phyloP scores from a whole-genome alignment of 2,888 invertebrate genomes.

The Elaeidobius kamerunicus region DNA sequence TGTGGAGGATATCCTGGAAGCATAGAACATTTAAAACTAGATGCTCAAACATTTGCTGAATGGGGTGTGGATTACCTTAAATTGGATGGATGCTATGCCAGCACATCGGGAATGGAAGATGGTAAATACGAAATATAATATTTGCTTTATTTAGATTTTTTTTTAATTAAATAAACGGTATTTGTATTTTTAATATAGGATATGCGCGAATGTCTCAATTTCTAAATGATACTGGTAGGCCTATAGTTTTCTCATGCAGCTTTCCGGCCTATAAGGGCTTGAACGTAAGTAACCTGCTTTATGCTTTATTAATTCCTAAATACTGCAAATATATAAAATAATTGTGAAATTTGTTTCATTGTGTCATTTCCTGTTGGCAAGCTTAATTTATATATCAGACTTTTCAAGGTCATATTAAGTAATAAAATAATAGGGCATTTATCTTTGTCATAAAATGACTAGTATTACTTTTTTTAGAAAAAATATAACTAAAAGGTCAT shows the following conservation, averaged over 20 bases:
- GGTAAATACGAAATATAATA: too few relatives aligned
- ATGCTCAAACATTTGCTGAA: constrained; percentile 70
- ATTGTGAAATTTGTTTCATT: too few relatives aligned
- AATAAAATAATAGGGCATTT: too few relatives aligned
- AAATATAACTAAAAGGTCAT: too few relatives aligned
- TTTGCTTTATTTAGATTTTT: too few relatives aligned
- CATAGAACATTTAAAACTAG: constrained; percentile 59
- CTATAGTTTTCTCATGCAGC: constrained; percentile 74
- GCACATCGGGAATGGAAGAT: constrained; percentile 54
- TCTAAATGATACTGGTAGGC: constrained; percentile 69
- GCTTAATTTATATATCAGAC: too few relatives aligned
- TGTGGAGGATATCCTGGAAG: constrained; percentile 78
- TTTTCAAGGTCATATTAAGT: too few relatives aligned
- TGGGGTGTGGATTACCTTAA: constrained; percentile 82
- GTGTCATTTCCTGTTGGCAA: too few relatives aligned
- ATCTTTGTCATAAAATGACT: too few relatives aligned
- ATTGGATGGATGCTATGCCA: constrained; percentile 73
- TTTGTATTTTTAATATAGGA: constrained; percentile 46
- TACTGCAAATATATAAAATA: too few relatives aligned
- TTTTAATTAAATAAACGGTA: not conserved
- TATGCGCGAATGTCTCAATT: constrained; percentile 67
- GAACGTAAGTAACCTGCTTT: constrained; percentile 45
- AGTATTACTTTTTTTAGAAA: too few relatives aligned
- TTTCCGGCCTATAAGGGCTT: constrained; percentile 73
- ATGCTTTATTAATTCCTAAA: too few relatives aligned